Evolutionary conservation across 64 coral and sea anemone genomes (phyloP).

Genomic region (Stichodactyla helianthus): DNA sequence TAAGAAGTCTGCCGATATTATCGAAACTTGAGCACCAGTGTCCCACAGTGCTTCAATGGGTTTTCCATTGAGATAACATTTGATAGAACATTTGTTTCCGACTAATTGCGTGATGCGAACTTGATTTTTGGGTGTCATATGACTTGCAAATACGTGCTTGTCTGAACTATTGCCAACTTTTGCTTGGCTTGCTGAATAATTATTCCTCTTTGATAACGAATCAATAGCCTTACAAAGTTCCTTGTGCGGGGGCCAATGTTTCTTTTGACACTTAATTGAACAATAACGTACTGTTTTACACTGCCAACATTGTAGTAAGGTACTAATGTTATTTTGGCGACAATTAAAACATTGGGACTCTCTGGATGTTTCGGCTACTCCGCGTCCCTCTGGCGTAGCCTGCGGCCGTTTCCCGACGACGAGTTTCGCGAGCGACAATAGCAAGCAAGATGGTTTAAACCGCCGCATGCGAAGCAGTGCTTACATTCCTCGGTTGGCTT

Average conservation of each 20-base stretch:
- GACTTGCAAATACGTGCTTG: too few species aligned
- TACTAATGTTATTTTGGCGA: neutral
- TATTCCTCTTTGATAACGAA: neutral
- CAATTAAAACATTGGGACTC: conserved; percentile 29
- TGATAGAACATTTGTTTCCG: conserved; percentile 42
- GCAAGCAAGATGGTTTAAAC: neutral
- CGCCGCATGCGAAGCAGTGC: too few species aligned
- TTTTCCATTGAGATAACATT: conserved; percentile 48
- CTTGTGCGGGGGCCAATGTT: too few species aligned
- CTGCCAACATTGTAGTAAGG: neutral
- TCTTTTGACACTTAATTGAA: too few species aligned
- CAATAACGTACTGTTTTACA: neutral
- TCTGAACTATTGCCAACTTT: conserved; percentile 26
- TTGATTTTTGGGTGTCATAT: neutral
- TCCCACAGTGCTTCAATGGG: conserved; percentile 50
- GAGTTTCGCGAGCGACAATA: conserved; percentile 12
- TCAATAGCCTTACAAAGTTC: too few species aligned
- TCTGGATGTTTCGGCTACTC: neutral
- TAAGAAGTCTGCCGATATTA: conserved; percentile 45
- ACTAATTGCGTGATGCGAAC: conserved; percentile 22
- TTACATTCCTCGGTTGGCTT: neutral
- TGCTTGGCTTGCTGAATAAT: neutral
- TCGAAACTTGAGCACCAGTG: conserved; percentile 67
- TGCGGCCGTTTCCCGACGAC: conserved; percentile 30
- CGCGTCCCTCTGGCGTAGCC: conserved; percentile 41